Base-by-base conservation (phyloP, 2,888 invertebrate species). In the Acrobasis repandana region DNA sequence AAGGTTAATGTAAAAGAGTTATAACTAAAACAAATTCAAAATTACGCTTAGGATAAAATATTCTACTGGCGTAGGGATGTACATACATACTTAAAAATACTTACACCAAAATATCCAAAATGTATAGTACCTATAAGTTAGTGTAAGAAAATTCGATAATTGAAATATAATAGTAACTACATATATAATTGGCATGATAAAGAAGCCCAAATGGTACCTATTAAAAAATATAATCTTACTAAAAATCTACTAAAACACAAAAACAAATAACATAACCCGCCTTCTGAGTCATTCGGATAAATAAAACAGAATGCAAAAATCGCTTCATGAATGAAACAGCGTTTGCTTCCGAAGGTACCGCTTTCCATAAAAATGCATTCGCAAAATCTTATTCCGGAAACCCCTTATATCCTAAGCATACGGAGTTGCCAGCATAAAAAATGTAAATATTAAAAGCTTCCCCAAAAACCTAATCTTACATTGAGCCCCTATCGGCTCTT, bases 401-500 rank as follows among this genome's bases (percentile, higher is more conserved):
- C 46, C 33, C 52, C 28, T 43, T 43, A 63, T 63, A 63, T 65
- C 60, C 60, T 60, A 63, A 47, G 61, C 61, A 60, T 59, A 68
- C 65, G 64, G 71, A 66, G 69, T 67, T 73, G 69, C 68, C 68
- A 71, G 67, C 71, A 76, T 77, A 75, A 76, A 67, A 77, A 77
- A 77, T 76, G 73, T 71, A 79, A 75, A 78, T 76, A 75, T 76
- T 78, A 76, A 77, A 78, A 78, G 75, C 74, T 61, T 63, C 68
- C 71, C 59, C 62, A 65, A 61, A 28, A 60, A 70, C 69, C 77
- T 79, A 79, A 79, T 76, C 78, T 72, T 60, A 62, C 48, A 63
- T 61, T 66, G 66, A 71, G 66, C 68, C 71, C 67, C 67, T 65
- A 68, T 69, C 65, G 61, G 61, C 57, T 62, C 58, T 65, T 65